A percentile compares a stretch with the other conserved stretches of the same genome.
These are phyloP conservation scores for Brachionus asplanchnoidis DNA, from an alignment of 1,140 invertebrate species.

Conservation along the genomic window DNA sequence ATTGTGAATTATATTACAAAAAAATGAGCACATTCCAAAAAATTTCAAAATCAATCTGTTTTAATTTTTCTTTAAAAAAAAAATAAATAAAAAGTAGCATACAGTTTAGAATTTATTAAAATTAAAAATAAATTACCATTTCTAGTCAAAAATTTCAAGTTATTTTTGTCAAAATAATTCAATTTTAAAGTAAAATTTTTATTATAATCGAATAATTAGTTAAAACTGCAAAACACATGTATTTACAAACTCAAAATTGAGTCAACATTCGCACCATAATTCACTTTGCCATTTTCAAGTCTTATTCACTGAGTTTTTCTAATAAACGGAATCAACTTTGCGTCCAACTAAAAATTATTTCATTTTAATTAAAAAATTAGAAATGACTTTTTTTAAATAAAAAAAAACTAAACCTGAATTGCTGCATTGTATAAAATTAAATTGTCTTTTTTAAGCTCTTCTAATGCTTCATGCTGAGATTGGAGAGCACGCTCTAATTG, in stretches of 20 bases:
- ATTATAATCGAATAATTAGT: not conserved
- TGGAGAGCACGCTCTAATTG: not conserved
- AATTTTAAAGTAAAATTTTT: not conserved
- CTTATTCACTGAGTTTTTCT: not conserved
- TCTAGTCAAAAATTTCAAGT: not conserved
- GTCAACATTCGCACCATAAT: not conserved
- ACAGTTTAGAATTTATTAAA: too few relatives aligned
- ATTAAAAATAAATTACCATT: too few relatives aligned
- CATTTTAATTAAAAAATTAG: not conserved
- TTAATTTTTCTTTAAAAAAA: too few relatives aligned
- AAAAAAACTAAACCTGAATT: not conserved
- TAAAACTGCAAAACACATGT: not conserved
- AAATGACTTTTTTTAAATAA: not conserved
- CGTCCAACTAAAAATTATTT: not conserved
- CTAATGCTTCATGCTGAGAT: slow-evolving; percentile 15
- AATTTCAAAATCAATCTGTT: too few relatives aligned
- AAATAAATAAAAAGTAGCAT: too few relatives aligned
- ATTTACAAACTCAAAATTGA: not conserved
- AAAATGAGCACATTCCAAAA: too few relatives aligned
- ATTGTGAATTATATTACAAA: too few relatives aligned
- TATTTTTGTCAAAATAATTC: not conserved
- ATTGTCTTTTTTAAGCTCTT: slow-evolving; percentile 36
- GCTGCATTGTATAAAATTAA: slow-evolving; percentile 5
- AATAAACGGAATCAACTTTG: not conserved
- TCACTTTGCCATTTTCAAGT: not conserved